phyloP scores from a whole-genome alignment of 2,113 vertebrate genomes.

The Halcyon senegalensis region DNA sequence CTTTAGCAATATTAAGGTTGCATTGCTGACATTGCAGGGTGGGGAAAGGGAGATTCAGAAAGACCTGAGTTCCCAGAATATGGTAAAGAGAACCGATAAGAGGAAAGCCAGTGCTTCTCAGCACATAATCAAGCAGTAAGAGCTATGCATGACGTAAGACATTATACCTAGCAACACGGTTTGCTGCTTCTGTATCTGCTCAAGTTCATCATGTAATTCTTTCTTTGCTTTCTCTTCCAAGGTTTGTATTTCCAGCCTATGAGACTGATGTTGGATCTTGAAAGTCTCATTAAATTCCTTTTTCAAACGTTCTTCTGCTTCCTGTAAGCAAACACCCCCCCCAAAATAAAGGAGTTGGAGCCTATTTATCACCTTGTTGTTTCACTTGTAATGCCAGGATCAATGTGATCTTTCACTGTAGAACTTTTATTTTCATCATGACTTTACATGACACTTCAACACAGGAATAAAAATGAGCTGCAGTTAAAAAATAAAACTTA shows the following conservation, averaged over 20 bases:
- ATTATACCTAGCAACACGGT: slow-evolving; percentile 84
- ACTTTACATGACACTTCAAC: not conserved
- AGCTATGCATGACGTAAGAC: not conserved
- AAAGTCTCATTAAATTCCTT: slow-evolving; percentile 70
- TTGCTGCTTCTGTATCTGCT: slow-evolving; percentile 84
- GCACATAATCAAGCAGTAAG: not conserved
- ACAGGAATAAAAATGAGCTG: not conserved
- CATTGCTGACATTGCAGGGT: not conserved
- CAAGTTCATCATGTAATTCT: slow-evolving; percentile 83
- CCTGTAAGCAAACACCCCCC: slow-evolving; percentile 55
- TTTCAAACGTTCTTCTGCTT: slow-evolving; percentile 70
- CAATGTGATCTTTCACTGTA: not conserved
- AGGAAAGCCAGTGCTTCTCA: not conserved
- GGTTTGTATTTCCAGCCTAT: slow-evolving; percentile 79
- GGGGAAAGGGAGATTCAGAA: not conserved
- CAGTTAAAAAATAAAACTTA: not conserved
- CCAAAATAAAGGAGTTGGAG: not conserved
- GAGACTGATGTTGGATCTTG: slow-evolving; percentile 79
- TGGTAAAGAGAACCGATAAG: not conserved
- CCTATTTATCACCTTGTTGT: not conserved
- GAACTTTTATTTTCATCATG: not conserved
- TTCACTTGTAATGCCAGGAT: not conserved
- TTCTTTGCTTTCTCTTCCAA: slow-evolving; percentile 84
- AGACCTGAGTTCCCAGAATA: not conserved
- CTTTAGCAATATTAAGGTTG: not conserved